Base-by-base conservation (phyloP, 2,113 vertebrate genomes). In the Hippoglossus stenolepis region DNA sequence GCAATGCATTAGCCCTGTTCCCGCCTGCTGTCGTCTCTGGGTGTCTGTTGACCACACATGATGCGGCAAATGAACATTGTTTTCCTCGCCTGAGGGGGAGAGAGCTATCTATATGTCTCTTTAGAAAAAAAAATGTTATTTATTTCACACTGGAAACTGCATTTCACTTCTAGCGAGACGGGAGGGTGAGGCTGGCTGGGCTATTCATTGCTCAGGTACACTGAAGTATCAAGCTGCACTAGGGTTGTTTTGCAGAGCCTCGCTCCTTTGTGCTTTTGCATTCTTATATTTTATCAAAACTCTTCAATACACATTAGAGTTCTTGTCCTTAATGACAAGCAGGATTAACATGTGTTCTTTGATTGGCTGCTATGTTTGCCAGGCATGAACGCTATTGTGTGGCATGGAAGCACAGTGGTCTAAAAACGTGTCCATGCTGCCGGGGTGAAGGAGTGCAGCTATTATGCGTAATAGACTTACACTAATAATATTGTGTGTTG, bases 31-130 rank as follows among this genome's bases (percentile, higher is more conserved):
- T 45, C 59, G 31, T 85, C 82, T 72, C 81, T 35, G 64, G 80
- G 68, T 84, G 87, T 92, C 78, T 85, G 79, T 77, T 89, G 90
- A 89, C 89, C 92, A 91, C 90, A 93, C 90, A 89, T 72, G 88
- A 87, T 66, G 87, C 84, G 17, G 77, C 78, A 87, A 85, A 89
- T 89, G 70, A 90, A 78, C 82, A 77, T 77, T 86, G 79, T 82
- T 89, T 85, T 73, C 26, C 73, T 79, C 68, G 75, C 86, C 81
- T 45, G 43, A 9, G 80, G 83, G 86, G 73, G 26, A 59, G 54
- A 23, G 15, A 67, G 26, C 59, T 24, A 47, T 65, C 72, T 59
- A 65, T 79, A 65, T 54, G 38, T 74, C 65, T 63, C 56, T 40
- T 21, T 61, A 26, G 65, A 87, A 69, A 24, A 75, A 70, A 31